A percentile compares a stretch with the other conserved stretches of the same genome.
These are phyloP conservation scores for Agriopis marginaria DNA, from an alignment of 2,888 invertebrate genomes.

Conservation along the genomic window DNA sequence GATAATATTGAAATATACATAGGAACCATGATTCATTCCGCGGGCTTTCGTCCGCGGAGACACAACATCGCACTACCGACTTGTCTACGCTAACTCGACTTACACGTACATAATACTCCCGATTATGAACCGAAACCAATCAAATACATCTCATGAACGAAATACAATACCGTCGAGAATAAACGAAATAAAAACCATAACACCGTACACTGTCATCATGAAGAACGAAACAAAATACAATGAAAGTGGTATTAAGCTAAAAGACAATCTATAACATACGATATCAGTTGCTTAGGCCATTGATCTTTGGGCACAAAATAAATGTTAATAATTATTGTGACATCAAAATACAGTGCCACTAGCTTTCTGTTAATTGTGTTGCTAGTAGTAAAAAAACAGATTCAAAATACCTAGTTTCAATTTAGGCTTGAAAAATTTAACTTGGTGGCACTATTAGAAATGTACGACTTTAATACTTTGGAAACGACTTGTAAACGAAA, in stretches of 20 bases:
- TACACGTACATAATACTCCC: constrained; percentile 62
- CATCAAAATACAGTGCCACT: not conserved
- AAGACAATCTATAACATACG: not conserved
- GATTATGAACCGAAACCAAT: constrained; percentile 60
- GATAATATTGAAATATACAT: constrained; percentile 87
- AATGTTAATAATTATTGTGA: not conserved
- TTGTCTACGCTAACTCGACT: constrained; percentile 78
- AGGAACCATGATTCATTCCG: constrained; percentile 87
- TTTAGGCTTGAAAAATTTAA: too few species aligned
- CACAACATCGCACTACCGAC: constrained; percentile 83
- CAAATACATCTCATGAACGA: constrained; percentile 47
- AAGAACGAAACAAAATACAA: not conserved
- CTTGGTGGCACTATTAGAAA: not conserved
- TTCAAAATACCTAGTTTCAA: not conserved
- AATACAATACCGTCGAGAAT: constrained; percentile 1
- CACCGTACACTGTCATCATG: constrained; percentile 2
- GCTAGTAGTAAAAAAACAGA: not conserved
- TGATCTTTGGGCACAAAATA: not conserved
- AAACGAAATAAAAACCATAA: not conserved
- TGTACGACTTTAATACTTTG: not conserved
- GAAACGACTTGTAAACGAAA: not conserved
- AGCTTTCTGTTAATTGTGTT: not conserved
- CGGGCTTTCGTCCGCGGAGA: constrained; percentile 80
- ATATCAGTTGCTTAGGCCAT: too few species aligned
- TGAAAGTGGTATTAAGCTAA: not conserved